Conservation (phyloP, 2,797 vertebrate genomes). For the Micrastur ruficollis region DNA sequence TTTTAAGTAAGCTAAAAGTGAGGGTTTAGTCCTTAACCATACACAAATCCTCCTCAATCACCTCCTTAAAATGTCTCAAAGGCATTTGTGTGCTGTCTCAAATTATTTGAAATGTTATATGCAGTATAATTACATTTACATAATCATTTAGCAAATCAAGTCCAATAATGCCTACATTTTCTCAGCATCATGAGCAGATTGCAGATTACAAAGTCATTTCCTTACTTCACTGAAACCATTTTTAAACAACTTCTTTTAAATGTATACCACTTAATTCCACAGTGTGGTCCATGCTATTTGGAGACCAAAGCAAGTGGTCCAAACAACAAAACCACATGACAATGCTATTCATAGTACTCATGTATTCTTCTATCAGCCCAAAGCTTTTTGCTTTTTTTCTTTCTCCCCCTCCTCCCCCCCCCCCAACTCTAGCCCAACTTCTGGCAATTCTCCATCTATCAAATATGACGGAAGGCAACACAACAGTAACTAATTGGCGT, state of each 20-base stretch:
- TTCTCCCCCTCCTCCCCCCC: rapidly evolving
- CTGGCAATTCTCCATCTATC: background rate
- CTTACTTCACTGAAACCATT: background rate
- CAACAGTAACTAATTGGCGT: background rate
- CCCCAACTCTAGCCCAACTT: background rate
- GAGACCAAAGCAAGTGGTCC: background rate
- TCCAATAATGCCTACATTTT: conserved; percentile 26
- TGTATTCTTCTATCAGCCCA: background rate
- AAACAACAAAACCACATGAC: background rate
- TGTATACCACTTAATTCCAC: background rate
- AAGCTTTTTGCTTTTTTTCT: background rate
- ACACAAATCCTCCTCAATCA: background rate
- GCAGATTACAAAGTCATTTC: conserved; percentile 24
- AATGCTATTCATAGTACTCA: background rate
- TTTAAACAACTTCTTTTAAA: background rate
- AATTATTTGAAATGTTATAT: conserved; percentile 35
- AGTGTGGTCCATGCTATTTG: background rate
- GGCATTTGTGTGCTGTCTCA: conserved; percentile 10
- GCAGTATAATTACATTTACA: conserved; percentile 64
- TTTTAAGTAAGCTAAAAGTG: background rate
- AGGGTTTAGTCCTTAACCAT: background rate
- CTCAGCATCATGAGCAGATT: conserved; percentile 13
- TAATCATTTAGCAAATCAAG: conserved; percentile 62
- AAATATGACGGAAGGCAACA: background rate
- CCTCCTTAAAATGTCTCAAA: conserved; percentile 20